Conservation (phyloP, 2,797 vertebrate species). For the Alosa sapidissima region DNA sequence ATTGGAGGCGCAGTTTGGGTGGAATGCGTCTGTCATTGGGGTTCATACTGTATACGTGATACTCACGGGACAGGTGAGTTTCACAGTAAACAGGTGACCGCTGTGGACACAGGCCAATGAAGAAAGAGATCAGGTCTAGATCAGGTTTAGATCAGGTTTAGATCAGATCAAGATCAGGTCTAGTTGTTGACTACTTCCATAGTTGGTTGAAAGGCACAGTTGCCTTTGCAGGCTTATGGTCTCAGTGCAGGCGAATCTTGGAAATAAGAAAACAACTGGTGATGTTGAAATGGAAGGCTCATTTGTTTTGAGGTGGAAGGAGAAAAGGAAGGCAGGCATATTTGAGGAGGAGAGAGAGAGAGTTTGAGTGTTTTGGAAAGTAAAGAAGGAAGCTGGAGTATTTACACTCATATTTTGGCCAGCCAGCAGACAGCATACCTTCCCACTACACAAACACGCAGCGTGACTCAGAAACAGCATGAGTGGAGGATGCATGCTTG, state of each 20-base stretch:
- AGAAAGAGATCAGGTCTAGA: neutral
- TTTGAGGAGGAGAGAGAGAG: no score
- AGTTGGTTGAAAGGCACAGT: no score
- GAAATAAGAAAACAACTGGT: neutral
- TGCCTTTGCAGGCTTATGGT: neutral
- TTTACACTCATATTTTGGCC: neutral
- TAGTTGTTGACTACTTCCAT: no score
- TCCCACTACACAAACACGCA: constrained; percentile 30
- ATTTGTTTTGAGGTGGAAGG: neutral
- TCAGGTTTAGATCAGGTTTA: neutral
- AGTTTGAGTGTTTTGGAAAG: neutral
- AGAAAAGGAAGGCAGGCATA: no score
- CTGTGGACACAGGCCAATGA: neutral
- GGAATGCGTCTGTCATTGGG: neutral
- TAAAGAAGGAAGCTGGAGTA: neutral
- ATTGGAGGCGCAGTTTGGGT: constrained; percentile 2
- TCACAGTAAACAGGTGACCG: neutral
- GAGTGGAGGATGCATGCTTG: neutral
- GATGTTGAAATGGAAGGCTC: neutral
- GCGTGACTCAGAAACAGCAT: constrained; percentile 45
- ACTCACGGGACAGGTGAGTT: neutral
- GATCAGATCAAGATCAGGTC: neutral
- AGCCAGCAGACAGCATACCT: constrained; percentile 32
- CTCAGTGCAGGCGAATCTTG: no score
- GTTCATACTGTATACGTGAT: neutral